Evolutionary conservation across 2,888 invertebrate genomes (phyloP).

Genomic region (Mamestra brassicae): DNA sequence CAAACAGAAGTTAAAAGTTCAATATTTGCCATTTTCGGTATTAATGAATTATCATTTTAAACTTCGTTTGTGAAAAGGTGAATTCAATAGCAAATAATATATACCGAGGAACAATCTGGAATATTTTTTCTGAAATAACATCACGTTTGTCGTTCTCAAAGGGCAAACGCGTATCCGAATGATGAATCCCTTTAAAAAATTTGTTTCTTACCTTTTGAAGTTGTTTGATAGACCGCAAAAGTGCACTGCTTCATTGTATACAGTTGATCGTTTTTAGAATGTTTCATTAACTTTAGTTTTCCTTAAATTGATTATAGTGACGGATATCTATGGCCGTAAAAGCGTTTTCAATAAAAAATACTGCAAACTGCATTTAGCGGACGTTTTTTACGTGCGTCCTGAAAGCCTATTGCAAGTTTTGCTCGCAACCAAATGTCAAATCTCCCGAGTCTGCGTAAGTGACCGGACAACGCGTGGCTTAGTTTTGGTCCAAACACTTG

Average conservation of each 20-base stretch:
- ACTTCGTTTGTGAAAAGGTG: not conserved
- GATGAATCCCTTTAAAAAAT: not conserved
- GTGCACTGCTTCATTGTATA: not conserved
- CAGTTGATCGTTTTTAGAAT: not conserved
- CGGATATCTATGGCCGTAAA: not conserved
- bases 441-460: not conserved
- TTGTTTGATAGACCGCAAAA: too few species aligned
- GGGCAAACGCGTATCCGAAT: not conserved
- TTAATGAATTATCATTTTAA: not conserved
- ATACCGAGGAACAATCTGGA: not conserved
- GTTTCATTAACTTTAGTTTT: too few species aligned
- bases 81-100: not conserved
- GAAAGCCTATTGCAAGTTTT: not conserved
- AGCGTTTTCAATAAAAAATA: too few species aligned
- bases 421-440: too few species aligned
- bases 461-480: not conserved
- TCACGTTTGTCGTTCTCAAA: too few species aligned
- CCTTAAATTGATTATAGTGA: too few species aligned
- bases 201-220: not conserved
- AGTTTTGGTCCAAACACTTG: not conserved
- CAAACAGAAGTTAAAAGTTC: slow-evolving; percentile 21
- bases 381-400: not conserved
- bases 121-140: not conserved
- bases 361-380: too few species aligned
- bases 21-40: slow-evolving; percentile 16